Evolutionary conservation across 2,797 vertebrate species (phyloP), one percentile per base, ranked within the genome.

Genomic region (Chelmon rostratus): DNA sequence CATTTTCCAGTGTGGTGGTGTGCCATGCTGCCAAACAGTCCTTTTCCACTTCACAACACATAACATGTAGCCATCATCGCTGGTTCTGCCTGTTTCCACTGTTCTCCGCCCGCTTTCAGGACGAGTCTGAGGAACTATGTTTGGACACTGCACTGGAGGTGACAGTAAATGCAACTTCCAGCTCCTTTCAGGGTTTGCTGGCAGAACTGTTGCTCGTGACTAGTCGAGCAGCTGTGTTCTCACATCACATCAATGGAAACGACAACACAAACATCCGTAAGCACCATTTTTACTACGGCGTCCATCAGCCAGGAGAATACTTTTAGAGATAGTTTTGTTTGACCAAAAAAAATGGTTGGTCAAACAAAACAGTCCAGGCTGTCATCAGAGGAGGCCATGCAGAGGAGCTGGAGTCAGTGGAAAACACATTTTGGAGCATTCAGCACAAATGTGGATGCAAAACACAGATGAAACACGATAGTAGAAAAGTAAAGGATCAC

Each of bases 61-160:
- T 13, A 54, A 46, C 52, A n/a, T 61, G 57, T 25, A 21, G 21
- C 28, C 58, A 64, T 61, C 70, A 40, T 76, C 47, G 70, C 8
- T 6, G 18, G 37, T 65, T 85, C 73, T 73, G 68, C 49, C 73
- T 38, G n/a, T 63, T 59, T 69, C 46, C 35, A 67, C 42, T 64
- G 42, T 25, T 72, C 6, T 33, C 16, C 21, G 1, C 21, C 44
- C 8, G 19, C 38, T 46, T 15, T 37, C 52, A 61, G 56, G 28
- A 77, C 0, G 3, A 47, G 58, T 58, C 31, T 9, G 19, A 28
- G 21, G 7, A 62, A 28, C 28, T 53, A 16, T 10, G 37, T 54
- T 12, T 46, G 35, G 38, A 21, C 35, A 5, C 12, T 23, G 25
- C 16, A 42, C 25, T 15, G 6, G 7, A 58, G 38, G 38, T 11